phyloP scores from a whole-genome alignment of 2,113 vertebrate genomes.

The Nibea albiflora region DNA sequence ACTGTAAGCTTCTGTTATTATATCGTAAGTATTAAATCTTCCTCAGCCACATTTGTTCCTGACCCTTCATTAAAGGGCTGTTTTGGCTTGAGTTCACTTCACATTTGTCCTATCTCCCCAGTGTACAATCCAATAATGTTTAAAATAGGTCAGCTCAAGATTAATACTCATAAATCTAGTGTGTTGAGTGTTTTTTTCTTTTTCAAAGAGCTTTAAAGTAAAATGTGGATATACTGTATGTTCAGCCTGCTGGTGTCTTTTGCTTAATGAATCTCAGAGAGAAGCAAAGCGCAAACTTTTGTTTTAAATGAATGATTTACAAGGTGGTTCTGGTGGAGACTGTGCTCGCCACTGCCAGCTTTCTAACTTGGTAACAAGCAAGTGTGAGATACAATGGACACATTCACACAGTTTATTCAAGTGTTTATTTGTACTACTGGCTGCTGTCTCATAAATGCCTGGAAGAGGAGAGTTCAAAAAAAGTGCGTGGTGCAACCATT shows the following conservation, averaged over 20 bases:
- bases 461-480: not conserved
- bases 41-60: constrained; percentile 1
- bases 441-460: not conserved
- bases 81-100: constrained; percentile 40
- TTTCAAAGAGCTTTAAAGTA: constrained; percentile 7
- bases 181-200: not conserved
- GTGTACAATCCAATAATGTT: constrained; percentile 32
- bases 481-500: too few species aligned
- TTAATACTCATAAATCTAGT: constrained; percentile 38
- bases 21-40: constrained; percentile 36
- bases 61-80: constrained; percentile 21
- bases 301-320: constrained; percentile 9
- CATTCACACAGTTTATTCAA: not conserved
- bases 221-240: not conserved
- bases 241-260: not conserved
- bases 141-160: constrained; percentile 54
- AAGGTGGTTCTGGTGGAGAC: constrained; percentile 1
- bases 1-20: constrained; percentile 34
- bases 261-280: not conserved
- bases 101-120: constrained; percentile 38
- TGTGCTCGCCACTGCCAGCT: not conserved
- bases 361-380: not conserved
- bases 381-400: not conserved
- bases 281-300: not conserved
- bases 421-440: not conserved